A percentile compares a stretch with the other conserved stretches of the same genome.
These are phyloP conservation scores for Cuculus canorus DNA, from an alignment of 2,797 vertebrate species.

Conservation along the genomic window DNA sequence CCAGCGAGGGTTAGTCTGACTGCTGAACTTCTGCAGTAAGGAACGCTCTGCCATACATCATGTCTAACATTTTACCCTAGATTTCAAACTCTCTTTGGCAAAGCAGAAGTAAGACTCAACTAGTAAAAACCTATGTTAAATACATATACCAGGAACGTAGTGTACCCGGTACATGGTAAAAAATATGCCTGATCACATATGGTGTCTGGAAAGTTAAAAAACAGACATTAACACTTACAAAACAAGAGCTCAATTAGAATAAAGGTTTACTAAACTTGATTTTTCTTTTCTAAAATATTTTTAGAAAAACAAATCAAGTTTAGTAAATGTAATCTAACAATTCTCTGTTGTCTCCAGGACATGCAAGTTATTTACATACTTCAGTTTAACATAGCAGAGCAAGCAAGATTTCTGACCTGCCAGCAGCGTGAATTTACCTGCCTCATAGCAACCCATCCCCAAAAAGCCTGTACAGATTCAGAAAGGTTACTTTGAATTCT, in stretches of 20 bases:
- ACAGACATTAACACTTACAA: not conserved
- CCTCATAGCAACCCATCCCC: not conserved
- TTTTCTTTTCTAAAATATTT: not conserved
- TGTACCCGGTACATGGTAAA: not conserved
- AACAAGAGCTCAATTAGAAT: conserved; percentile 7
- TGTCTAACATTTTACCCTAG: not conserved
- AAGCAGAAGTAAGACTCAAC: not conserved
- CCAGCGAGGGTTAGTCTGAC: not conserved
- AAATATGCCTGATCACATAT: not conserved
- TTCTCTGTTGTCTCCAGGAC: not conserved
- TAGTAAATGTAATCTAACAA: not conserved
- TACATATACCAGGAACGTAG: not conserved
- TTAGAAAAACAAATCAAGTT: too few relatives aligned
- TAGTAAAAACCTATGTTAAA: not conserved
- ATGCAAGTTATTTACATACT: not conserved
- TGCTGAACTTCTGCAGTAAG: not conserved
- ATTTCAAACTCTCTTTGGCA: not conserved
- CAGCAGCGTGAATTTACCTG: not conserved
- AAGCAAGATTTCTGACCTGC: not conserved
- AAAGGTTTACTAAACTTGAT: not conserved
- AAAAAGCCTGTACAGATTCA: not conserved
- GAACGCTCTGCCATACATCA: not conserved
- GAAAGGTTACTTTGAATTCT: not conserved
- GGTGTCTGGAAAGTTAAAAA: conserved; percentile 45
- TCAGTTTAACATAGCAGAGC: not conserved